Base-by-base conservation (phyloP, 1,140 invertebrate genomes). In the Aphidius gifuensis region DNA sequence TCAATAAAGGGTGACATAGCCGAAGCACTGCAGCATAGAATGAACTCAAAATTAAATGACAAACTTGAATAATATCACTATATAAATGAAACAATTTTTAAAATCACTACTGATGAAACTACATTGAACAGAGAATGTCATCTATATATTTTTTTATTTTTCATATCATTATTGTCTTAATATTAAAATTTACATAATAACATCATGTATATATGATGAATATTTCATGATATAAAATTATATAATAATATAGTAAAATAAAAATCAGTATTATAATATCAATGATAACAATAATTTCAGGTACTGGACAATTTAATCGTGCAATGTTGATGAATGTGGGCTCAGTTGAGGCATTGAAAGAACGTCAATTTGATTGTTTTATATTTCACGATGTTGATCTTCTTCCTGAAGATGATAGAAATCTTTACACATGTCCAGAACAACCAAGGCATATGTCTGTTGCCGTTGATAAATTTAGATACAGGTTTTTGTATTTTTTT, bases 361-460 rank as follows among this genome's bases (percentile, higher is more conserved):
- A 88, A 46, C 85, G 87, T 47, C 82, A 86, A 47, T 94, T 89
- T 80, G 88, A 93, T 71, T 98, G 95, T 81, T 96, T 96, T 79
- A 88, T 97, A 65, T 97, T 97, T 80, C 95, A 98, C 80, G 96
- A 98, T 78, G 92, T 98, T 32, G 95, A 98, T 80, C 84, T 97
- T 53, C 80, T 98, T 70, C 94, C 96, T 6, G 90, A 97, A 73
- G 92, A 98, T 82, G 92, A 96, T 71, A 80, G 90, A 62, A 97
- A 97, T 80, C 79, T 97, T 32, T 98, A 98, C 81, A 90, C 87
- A 11, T 97, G 94, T 81, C 92, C 92, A 3, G 85, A 89, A 61
- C 92, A 94, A 73, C 96, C 96, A 0, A 80, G 94, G 51, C 96
- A 98, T 77, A 93, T 99, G 91, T 96, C 94, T 43, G 94, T 94